A percentile compares a stretch with the other conserved stretches of the same genome.
Evolutionary conservation across 2,113 vertebrate species (phyloP).

Genomic region (Rhizomys pruinosus): DNA sequence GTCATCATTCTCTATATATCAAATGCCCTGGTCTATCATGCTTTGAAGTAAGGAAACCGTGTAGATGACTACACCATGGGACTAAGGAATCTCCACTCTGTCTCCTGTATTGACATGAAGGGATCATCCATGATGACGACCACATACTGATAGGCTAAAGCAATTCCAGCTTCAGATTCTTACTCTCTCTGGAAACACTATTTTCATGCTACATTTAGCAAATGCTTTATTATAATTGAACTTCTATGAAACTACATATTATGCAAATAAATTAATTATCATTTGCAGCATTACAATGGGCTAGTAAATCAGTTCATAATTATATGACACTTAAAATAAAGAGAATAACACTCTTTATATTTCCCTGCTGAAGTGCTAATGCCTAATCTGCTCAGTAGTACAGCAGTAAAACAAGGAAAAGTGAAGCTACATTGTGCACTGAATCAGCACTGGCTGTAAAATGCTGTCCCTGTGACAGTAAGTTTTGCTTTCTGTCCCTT

Average conservation of each 20-base stretch:
- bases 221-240: slow-evolving; percentile 85
- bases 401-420: slow-evolving; percentile 61
- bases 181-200: slow-evolving; percentile 78
- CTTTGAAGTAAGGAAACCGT: background rate
- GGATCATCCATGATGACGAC: background rate
- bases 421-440: background rate
- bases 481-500: background rate
- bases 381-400: slow-evolving; percentile 43
- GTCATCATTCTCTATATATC: background rate
- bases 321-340: slow-evolving; percentile 88
- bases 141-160: slow-evolving; percentile 54
- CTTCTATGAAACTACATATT: slow-evolving; percentile 84
- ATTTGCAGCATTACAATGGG: slow-evolving; percentile 84
- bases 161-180: slow-evolving; percentile 68
- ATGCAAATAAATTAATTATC: slow-evolving; percentile 88
- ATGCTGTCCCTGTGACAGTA: background rate
- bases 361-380: slow-evolving; percentile 77
- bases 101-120: slow-evolving; percentile 34
- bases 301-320: slow-evolving; percentile 87
- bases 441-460: background rate
- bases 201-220: slow-evolving; percentile 88
- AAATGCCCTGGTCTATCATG: slow-evolving; percentile 32
- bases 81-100: background rate
- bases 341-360: slow-evolving; percentile 81
- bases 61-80: background rate